Evolutionary conservation across 2,797 vertebrate species (phyloP).

Genomic region (Pristis pectinata): DNA sequence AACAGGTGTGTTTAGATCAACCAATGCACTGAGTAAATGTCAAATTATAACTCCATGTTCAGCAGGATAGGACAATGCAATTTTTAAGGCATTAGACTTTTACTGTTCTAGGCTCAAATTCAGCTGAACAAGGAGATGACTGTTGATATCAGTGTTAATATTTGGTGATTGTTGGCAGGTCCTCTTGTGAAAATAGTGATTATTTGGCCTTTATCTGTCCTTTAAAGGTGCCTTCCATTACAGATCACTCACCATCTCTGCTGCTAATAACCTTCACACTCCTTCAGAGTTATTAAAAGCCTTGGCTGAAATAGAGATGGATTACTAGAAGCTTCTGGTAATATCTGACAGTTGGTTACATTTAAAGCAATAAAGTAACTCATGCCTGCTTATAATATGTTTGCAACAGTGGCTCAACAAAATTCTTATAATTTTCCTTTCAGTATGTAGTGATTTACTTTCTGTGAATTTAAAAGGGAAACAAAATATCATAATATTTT

Average conservation of each 20-base stretch:
- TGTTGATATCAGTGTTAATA: neutral
- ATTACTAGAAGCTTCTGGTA: neutral
- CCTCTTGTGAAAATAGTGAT: neutral
- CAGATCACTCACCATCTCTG: neutral
- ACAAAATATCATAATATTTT: too few relatives aligned
- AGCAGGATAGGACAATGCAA: neutral
- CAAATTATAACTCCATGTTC: neutral
- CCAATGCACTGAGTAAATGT: neutral
- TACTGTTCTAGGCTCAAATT: neutral
- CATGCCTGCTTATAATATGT: neutral
- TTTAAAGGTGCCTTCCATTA: neutral
- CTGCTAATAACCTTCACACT: neutral
- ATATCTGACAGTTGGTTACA: neutral
- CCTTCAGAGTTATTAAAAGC: neutral
- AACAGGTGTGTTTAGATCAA: slow-evolving; percentile 14
- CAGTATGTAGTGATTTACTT: neutral
- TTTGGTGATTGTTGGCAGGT: neutral
- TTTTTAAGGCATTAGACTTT: neutral
- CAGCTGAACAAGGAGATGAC: neutral
- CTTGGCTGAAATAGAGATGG: neutral
- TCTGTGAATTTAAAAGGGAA: too few relatives aligned
- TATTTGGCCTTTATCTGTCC: neutral
- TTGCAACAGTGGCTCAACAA: neutral
- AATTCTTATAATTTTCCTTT: neutral
- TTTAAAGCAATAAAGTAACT: neutral